Conservation (phyloP, 2,797 vertebrate genomes). For the Microchirus variegatus region DNA sequence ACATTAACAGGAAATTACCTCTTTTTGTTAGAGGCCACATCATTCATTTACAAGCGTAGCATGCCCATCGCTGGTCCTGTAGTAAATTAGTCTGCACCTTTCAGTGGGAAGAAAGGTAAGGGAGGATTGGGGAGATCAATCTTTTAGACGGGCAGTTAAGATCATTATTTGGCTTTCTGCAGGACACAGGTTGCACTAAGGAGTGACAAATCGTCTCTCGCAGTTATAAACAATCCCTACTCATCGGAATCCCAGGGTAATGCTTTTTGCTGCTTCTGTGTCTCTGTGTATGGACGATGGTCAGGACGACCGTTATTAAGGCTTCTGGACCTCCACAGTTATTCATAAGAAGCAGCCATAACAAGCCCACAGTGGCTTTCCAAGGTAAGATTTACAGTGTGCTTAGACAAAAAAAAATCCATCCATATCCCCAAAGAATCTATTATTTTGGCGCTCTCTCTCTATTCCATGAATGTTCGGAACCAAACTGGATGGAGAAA, state of each 20-base stretch:
- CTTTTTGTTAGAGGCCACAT: constrained; percentile 70
- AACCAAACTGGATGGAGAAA: constrained; percentile 44
- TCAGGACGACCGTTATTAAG: constrained; percentile 53
- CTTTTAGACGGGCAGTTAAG: constrained; percentile 73
- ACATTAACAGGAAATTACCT: constrained; percentile 79
- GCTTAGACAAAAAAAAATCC: constrained; percentile 46
- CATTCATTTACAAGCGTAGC: constrained; percentile 67
- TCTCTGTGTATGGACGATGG: constrained; percentile 43
- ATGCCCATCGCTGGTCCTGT: constrained; percentile 48
- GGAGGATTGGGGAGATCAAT: constrained; percentile 74
- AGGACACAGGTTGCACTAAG: constrained; percentile 64
- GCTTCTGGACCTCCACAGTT: constrained; percentile 50
- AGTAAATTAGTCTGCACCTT: constrained; percentile 74
- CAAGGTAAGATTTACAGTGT: constrained; percentile 54
- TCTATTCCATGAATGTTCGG: constrained; percentile 56
- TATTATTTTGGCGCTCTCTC: constrained; percentile 59
- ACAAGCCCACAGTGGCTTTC: constrained; percentile 53
- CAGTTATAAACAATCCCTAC: constrained; percentile 68
- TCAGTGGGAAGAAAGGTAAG: constrained; percentile 58
- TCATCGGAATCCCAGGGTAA: constrained; percentile 37
- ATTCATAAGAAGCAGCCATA: constrained; percentile 53
- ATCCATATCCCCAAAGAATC: constrained; percentile 56
- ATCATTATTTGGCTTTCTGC: constrained; percentile 80
- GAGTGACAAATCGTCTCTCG: constrained; percentile 67
- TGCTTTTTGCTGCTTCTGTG: constrained; percentile 29